Evolutionary conservation across 2,888 invertebrate species (phyloP).

Genomic region (Pseudolycoriella hygida): DNA sequence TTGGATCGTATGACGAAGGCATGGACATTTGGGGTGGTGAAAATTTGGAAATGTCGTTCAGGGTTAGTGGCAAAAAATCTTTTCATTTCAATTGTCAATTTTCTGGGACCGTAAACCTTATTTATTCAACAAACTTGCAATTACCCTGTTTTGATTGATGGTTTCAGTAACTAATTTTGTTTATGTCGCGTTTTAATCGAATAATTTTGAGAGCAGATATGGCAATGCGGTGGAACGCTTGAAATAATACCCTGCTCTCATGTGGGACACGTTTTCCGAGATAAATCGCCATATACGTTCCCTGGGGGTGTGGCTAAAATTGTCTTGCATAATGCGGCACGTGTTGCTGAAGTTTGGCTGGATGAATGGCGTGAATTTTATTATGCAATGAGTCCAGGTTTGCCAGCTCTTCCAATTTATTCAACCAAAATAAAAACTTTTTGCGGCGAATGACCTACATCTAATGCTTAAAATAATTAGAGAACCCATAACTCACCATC

Average conservation of each 20-base stretch:
- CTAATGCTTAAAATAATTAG: too few species aligned
- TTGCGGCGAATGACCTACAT: too few species aligned
- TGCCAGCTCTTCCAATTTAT: constrained; percentile 22
- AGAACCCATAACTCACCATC: too few species aligned
- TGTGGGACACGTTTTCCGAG: constrained; percentile 94
- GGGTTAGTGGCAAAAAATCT: constrained; percentile 22
- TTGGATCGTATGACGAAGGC: constrained; percentile 96
- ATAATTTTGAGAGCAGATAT: constrained; percentile 45
- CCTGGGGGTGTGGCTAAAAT: constrained; percentile 95
- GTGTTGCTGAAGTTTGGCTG: constrained; percentile 91
- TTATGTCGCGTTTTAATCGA: background rate
- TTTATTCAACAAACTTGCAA: background rate
- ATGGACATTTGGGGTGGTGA: constrained; percentile 96
- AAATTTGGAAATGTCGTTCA: constrained; percentile 33
- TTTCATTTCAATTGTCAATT: background rate
- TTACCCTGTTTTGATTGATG: too few species aligned
- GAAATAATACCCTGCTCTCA: constrained; percentile 92
- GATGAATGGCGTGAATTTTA: constrained; percentile 99
- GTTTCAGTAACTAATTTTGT: too few species aligned
- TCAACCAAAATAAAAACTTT: constrained; percentile 2
- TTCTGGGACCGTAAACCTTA: too few species aligned
- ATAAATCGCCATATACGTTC: constrained; percentile 97
- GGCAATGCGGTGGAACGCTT: constrained; percentile 92
- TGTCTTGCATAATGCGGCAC: constrained; percentile 94
- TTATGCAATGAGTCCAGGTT: constrained; percentile 98